These are phyloP conservation scores for Callithrix jacchus DNA, from an alignment of 2,113 vertebrate genomes.

Conservation along the genomic window DNA sequence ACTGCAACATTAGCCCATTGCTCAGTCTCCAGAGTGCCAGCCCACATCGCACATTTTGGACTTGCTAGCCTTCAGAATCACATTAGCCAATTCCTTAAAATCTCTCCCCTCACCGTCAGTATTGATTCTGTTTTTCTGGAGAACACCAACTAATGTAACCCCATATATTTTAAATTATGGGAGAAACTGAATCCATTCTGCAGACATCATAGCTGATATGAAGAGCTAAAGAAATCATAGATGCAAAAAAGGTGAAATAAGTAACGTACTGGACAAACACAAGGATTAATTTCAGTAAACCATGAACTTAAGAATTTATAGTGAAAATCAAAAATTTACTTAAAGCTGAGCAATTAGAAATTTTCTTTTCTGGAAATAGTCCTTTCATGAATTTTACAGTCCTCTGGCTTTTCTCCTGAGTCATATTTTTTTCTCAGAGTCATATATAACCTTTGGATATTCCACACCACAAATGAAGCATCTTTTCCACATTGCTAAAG, in stretches of 20 bases:
- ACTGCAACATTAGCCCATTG: not conserved
- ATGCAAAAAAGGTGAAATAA: conserved; percentile 8
- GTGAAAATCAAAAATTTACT: not conserved
- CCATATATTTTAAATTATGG: not conserved
- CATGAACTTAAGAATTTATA: not conserved
- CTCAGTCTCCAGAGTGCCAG: not conserved
- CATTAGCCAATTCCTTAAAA: not conserved
- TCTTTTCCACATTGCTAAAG: conserved; percentile 5
- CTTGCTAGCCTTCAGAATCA: not conserved
- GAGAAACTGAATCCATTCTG: not conserved
- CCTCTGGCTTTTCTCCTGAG: not conserved
- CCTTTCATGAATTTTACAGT: not conserved
- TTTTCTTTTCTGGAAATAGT: not conserved
- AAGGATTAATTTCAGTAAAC: not conserved
- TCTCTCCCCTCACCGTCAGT: too few species aligned
- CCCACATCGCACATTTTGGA: not conserved
- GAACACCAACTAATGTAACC: not conserved
- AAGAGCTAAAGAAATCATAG: not conserved
- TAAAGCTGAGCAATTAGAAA: not conserved
- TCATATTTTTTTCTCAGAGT: not conserved
- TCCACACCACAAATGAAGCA: not conserved
- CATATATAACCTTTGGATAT: conserved; percentile 35
- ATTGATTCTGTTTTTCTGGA: not conserved
- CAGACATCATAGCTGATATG: not conserved
- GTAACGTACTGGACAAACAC: not conserved